Evolutionary conservation across 2,797 vertebrate genomes (phyloP), one percentile per base, ranked within the genome.

Genomic region (Bradypodion pumilum): DNA sequence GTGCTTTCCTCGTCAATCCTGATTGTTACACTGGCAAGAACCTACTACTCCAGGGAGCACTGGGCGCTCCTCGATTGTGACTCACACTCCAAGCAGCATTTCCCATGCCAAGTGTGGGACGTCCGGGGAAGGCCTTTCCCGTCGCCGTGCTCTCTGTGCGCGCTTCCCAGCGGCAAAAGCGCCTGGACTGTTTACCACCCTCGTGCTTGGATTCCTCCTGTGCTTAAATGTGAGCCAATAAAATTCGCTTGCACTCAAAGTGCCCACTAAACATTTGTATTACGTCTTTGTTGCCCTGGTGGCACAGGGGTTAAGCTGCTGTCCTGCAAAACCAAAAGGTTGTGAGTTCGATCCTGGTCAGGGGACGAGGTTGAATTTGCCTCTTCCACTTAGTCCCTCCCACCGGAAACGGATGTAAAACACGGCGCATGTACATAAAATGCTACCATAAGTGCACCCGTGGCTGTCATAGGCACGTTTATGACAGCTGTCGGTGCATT

Each of bases 191-290:
- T 84, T 86, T 13, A 1, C 4, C 66, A 52, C 49, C 23, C 88
- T 37, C 68, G 49, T 81, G 84, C 92, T 12, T 37, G 81, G 23
- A 42, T n/a, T 76, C 13, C 79, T 78, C 81, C 70, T 69, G 88
- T 93, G 95, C 92, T 89, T 13, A 91, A 90, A 72, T 0, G 84
- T 89, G 85, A 87, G 83, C 10, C 66, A 95, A 95, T 95, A 96
- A 96, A 96, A 77, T 7, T 42, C 74, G 19, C 60, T 83, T 80
- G 88, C 81, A 19, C 86, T 74, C 84, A 87, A 85, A 76, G n/a
- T n/a, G 1, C 1, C 0, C 56, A 6, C 19, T 42, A 7, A 4
- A 29, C 1, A 5, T 46, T 75, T 76, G 13, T 15, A 8, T 56
- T 1, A 6, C 62, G 60, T 62, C 23, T 12, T 25, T 5, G 6